Evolutionary conservation across 2,888 invertebrate species (phyloP).

Genomic region (Synergus laeviventris): DNA sequence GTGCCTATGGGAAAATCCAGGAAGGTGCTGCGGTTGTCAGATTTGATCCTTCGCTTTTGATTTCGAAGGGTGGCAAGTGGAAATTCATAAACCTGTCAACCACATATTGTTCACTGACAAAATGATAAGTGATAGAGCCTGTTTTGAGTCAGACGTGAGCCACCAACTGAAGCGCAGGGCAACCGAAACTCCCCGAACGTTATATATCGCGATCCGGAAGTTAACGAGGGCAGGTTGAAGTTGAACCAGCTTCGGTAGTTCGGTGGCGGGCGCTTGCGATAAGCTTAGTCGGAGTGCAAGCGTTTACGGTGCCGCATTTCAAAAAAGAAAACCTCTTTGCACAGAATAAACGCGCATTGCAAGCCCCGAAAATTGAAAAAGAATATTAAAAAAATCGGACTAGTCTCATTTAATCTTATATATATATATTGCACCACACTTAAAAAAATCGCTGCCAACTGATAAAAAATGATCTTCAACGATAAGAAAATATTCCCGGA

Average conservation of each 20-base stretch:
- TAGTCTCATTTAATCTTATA: not conserved
- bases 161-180: slow-evolving; percentile 20
- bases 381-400: not conserved
- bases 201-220: slow-evolving; percentile 30
- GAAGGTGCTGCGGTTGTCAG: not conserved
- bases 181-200: slow-evolving; percentile 38
- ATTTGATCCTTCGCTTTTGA: slow-evolving; percentile 3
- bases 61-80: not conserved
- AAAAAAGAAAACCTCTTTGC: not conserved
- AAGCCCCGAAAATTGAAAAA: not conserved
- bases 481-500: not conserved
- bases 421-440: not conserved
- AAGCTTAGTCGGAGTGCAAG: slow-evolving; percentile 31
- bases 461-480: not conserved
- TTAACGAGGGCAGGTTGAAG: slow-evolving; percentile 38
- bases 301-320: slow-evolving; percentile 18
- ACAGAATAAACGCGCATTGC: not conserved
- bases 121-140: slow-evolving; percentile 32
- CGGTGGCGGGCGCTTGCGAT: slow-evolving; percentile 9
- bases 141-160: slow-evolving; percentile 14
- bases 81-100: slow-evolving; percentile 32
- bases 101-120: slow-evolving; percentile 15
- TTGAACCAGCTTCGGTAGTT: slow-evolving; percentile 36
- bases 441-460: not conserved
- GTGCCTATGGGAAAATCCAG: no score